These are phyloP conservation scores for Oreohelix idahoensis DNA, from an alignment of 1,140 invertebrate species.

Conservation along the genomic window DNA sequence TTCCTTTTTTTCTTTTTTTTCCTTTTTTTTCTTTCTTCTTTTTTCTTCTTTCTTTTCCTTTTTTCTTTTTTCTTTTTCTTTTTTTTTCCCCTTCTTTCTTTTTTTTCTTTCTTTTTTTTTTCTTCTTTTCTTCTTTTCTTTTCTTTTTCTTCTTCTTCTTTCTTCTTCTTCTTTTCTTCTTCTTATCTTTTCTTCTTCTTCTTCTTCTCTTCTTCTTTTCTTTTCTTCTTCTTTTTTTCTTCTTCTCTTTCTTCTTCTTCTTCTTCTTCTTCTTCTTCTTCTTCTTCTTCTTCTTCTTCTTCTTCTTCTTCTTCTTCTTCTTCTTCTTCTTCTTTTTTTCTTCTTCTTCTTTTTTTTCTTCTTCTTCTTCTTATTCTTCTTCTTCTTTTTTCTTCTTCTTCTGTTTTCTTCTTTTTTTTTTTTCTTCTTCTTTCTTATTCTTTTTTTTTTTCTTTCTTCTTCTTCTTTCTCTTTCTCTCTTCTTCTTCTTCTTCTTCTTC, in stretches of 20 bases:
- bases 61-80: no score
- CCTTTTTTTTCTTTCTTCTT: no score
- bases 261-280: background rate
- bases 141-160: background rate
- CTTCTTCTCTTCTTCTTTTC: background rate
- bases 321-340: background rate
- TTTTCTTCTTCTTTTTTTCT: background rate
- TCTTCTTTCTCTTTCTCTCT: background rate
- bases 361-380: no score
- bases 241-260: background rate
- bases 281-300: background rate
- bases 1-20: no score
- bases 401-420: no score
- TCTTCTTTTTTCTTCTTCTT: no score
- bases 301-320: background rate
- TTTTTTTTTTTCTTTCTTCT: no score
- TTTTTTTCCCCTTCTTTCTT: no score
- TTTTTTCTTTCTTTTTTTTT: no score
- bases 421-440: no score
- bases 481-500: background rate
- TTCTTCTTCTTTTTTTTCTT: background rate
- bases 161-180: background rate
- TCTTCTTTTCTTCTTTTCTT: background rate
- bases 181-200: no score
- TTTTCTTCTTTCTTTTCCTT: no score